Evolutionary conservation across 2,888 invertebrate species (phyloP).

Genomic region (Rhogogaster chlorosoma): DNA sequence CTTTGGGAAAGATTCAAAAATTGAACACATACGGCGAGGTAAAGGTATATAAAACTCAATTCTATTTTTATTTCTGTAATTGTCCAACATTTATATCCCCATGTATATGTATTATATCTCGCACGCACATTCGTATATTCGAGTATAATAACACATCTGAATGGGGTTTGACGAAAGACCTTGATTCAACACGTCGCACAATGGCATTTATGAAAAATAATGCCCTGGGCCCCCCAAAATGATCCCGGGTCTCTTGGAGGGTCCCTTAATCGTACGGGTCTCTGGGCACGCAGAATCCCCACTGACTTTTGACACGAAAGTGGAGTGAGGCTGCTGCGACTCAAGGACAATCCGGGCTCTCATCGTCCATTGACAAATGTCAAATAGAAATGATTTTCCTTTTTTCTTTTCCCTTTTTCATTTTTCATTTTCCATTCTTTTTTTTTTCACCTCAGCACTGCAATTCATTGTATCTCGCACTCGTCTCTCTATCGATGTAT

Average conservation of each 20-base stretch:
- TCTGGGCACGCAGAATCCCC: conserved; percentile 5
- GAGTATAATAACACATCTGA: background rate
- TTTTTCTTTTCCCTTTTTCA: background rate
- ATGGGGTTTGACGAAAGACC: conserved; percentile 14
- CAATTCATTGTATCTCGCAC: background rate
- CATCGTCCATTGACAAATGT: background rate
- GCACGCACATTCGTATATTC: background rate
- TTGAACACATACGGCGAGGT: background rate
- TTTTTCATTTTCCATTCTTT: background rate
- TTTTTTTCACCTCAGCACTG: background rate
- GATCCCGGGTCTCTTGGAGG: background rate
- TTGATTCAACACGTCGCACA: conserved; percentile 16
- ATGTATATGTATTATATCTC: background rate
- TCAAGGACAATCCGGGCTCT: conserved; percentile 42
- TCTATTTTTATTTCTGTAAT: background rate
- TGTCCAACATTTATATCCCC: background rate
- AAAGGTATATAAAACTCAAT: background rate
- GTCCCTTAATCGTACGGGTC: conserved; percentile 16
- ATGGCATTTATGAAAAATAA: conserved; percentile 11
- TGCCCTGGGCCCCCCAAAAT: background rate
- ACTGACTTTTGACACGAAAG: conserved; percentile 32
- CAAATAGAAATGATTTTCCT: background rate
- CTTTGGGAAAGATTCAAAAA: background rate
- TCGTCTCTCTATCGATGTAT: background rate
- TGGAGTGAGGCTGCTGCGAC: background rate